Percentiles rank a stretch among this genome's conserved stretches.
phyloP scores from a whole-genome alignment of 2,113 vertebrate species.

The Dolichotis patagonum region DNA sequence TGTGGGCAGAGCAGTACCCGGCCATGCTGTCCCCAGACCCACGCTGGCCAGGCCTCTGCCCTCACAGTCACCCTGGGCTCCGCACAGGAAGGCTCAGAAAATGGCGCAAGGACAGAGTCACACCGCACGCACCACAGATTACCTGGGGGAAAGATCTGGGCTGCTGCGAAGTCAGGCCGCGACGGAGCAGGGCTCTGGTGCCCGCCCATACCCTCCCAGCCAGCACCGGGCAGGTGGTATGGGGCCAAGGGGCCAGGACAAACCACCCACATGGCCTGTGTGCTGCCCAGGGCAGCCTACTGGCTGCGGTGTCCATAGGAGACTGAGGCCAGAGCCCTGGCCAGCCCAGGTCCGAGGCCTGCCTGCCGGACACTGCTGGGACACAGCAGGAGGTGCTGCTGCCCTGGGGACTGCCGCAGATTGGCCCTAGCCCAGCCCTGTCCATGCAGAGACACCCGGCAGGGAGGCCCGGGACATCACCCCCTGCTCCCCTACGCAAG shows the following conservation, averaged over 20 bases:
- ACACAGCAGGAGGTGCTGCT: neutral
- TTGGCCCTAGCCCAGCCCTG: neutral
- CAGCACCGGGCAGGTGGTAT: conserved; percentile 47
- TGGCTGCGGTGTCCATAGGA: neutral
- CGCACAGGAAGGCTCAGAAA: neutral
- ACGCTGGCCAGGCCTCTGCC: neutral
- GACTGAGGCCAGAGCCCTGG: neutral
- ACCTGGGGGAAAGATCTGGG: neutral
- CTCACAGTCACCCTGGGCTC: neutral
- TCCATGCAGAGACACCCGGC: neutral
- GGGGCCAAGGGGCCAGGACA: neutral
- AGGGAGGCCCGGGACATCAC: neutral
- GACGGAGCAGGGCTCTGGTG: neutral
- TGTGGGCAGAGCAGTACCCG: neutral
- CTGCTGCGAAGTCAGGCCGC: conserved; percentile 51
- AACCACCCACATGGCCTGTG: conserved; percentile 58
- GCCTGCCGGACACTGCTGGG: too few relatives aligned
- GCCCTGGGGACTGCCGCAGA: neutral
- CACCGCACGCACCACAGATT: neutral
- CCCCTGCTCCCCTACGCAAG: neutral
- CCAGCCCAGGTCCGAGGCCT: neutral
- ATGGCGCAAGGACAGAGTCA: neutral
- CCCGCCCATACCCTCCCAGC: neutral
- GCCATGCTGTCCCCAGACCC: neutral
- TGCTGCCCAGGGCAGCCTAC: neutral